Evolutionary conservation across 2,888 invertebrate genomes (phyloP), one percentile per base, ranked within the genome.

Genomic region (Cataglyphis livida): DNA sequence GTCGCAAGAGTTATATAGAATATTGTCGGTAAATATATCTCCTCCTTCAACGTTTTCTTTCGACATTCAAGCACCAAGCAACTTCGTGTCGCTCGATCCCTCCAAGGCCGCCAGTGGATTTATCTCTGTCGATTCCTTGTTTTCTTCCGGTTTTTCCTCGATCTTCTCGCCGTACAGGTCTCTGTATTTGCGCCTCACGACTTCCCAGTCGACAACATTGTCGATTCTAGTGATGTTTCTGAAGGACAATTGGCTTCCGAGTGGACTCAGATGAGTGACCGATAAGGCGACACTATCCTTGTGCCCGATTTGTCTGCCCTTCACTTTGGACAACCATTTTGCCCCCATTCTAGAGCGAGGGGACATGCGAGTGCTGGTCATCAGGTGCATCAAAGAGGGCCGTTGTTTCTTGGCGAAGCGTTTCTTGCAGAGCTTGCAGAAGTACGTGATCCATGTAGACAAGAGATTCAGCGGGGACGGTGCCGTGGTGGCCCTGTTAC

Each of bases 391-490:
- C 92, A 98, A 95, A 93, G 98, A 98, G 85, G 98, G 98, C 82
- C 98, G 96, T 94, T 97, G 97, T 95, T 97, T 96, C 95, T 96
- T 97, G 91, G 95, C 95, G 91, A 96, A 93, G 85, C 96, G 96
- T 90, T 96, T 96, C 96, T 97, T 97, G 95, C 98, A 98, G 92
- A 97, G 95, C 91, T 97, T 97, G 91, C 97, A 97, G 88, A 98
- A 95, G 96, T 98, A 98, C 95, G 98, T 97, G 85, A 98, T 96
- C 98, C 98, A 98, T 65, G 98, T 98, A 65, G 99, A 99, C 92
- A 99, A 96, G 89, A 99, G 96, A 95, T 99, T 99, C 89, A 99
- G 96, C 1, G 99, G 99, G 18, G 99, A 98, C 0, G 99, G 99
- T 0, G 99, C 99, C 0, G 99, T 99, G 81, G 98, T 98, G 9